These are phyloP conservation scores for Drosophila rellima DNA, from an alignment of 2,888 invertebrate genomes.

Conservation along the genomic window DNA sequence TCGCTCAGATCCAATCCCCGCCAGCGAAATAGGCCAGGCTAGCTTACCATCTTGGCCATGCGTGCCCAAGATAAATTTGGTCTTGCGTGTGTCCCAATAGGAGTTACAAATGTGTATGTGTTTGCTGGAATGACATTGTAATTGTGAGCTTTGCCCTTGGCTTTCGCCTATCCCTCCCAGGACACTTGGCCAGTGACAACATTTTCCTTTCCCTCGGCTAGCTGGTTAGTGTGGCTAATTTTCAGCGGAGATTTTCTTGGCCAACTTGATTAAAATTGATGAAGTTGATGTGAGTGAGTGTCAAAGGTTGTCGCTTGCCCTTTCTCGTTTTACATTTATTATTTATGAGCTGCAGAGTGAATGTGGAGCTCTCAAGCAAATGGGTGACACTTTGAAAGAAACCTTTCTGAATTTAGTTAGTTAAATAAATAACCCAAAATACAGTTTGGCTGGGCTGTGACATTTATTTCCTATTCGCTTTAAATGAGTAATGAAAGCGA, in stretches of 20 bases:
- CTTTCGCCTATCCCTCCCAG: neutral
- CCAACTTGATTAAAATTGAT: slow-evolving; percentile 77
- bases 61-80: slow-evolving; percentile 65
- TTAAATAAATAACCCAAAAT: slow-evolving; percentile 34
- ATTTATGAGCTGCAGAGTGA: slow-evolving; percentile 50
- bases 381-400: slow-evolving; percentile 29
- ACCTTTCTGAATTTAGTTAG: slow-evolving; percentile 30
- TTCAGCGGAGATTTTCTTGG: slow-evolving; percentile 70
- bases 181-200: slow-evolving; percentile 33
- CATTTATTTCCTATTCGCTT: slow-evolving; percentile 14
- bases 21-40: neutral
- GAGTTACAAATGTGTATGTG: slow-evolving; percentile 10
- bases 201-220: slow-evolving; percentile 44
- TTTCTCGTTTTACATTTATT: slow-evolving; percentile 51
- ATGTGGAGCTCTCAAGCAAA: slow-evolving; percentile 17
- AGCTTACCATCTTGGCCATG: slow-evolving; percentile 36
- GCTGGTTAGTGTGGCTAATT: slow-evolving; percentile 70
- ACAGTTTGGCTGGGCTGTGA: slow-evolving; percentile 8
- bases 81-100: slow-evolving; percentile 41
- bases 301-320: slow-evolving; percentile 34
- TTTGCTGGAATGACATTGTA: slow-evolving; percentile 46
- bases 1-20: neutral
- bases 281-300: slow-evolving; percentile 59
- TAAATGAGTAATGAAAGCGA: slow-evolving; percentile 6
- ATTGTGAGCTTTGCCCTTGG: slow-evolving; percentile 60